Evolutionary conservation across 2,113 vertebrate genomes (phyloP).

Genomic region (Siniperca chuatsi): DNA sequence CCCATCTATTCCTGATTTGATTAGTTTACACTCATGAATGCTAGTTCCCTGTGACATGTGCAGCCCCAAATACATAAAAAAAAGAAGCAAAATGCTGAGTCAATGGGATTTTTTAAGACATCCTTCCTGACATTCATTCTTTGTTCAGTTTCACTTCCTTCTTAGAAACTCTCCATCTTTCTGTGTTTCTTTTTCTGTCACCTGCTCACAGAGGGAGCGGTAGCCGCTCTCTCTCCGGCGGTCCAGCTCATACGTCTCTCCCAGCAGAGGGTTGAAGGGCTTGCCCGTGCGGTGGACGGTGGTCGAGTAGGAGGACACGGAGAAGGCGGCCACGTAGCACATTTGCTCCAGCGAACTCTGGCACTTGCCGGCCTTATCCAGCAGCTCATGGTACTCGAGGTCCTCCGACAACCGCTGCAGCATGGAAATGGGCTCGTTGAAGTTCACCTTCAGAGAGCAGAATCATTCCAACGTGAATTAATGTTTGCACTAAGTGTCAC

Average conservation of each 20-base stretch:
- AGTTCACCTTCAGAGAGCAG: conserved; percentile 88
- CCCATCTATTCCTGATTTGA: background rate
- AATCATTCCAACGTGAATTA: background rate
- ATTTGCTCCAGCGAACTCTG: conserved; percentile 94
- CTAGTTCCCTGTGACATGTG: background rate
- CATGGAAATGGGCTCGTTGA: conserved; percentile 98
- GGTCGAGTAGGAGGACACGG: conserved; percentile 96
- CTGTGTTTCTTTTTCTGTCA: conserved; percentile 52
- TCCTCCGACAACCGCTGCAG: conserved; percentile 96
- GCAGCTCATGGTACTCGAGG: conserved; percentile 93
- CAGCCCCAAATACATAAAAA: background rate
- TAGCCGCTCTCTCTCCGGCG: conserved; percentile 92
- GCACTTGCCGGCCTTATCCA: conserved; percentile 90
- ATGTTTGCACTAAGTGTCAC: background rate
- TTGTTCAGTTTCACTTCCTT: conserved; percentile 73
- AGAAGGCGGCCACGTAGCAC: conserved; percentile 95
- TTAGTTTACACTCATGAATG: background rate
- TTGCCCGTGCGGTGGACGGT: conserved; percentile 97
- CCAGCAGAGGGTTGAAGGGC: conserved; percentile 96
- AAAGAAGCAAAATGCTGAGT: conserved; percentile 36
- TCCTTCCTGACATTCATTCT: conserved; percentile 5
- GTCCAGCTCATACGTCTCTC: conserved; percentile 96
- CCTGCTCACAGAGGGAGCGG: conserved; percentile 95
- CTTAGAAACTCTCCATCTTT: conserved; percentile 74
- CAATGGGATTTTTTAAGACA: background rate